phyloP scores from a whole-genome alignment of 2,888 invertebrate genomes.

The Lasioglossum vierecki region DNA sequence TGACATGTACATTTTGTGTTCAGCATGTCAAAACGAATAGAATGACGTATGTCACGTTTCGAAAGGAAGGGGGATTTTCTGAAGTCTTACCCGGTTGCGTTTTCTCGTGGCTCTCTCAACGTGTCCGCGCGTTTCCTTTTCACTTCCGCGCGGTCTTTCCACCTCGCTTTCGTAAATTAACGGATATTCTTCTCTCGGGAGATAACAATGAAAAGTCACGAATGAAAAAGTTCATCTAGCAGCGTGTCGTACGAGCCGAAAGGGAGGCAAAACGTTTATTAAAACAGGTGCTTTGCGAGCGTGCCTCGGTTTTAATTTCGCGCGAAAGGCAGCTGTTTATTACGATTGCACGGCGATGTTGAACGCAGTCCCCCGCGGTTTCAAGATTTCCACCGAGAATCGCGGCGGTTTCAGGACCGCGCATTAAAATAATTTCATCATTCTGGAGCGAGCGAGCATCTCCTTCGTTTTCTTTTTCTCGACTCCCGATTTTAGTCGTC shows the following conservation, averaged over 20 bases:
- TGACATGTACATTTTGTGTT: too few species aligned
- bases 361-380: not conserved
- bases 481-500: not conserved
- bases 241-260: conserved; percentile 13
- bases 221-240: conserved; percentile 14
- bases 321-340: conserved; percentile 43
- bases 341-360: conserved; percentile 27
- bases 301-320: conserved; percentile 43
- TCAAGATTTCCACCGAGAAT: conserved; percentile 12
- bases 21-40: too few species aligned
- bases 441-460: not conserved
- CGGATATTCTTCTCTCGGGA: not conserved
- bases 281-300: conserved; percentile 38
- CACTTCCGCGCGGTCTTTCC: not conserved
- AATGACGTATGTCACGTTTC: too few species aligned
- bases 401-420: not conserved
- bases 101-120: too few species aligned
- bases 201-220: conserved; percentile 1
- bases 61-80: too few species aligned
- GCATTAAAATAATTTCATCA: conserved; percentile 43
- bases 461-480: not conserved
- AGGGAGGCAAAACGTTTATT: not conserved
- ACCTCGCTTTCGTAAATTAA: not conserved
- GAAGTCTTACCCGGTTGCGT: too few species aligned
- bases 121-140: too few species aligned